These are phyloP conservation scores for Drosophila mojavensis DNA, from an alignment of 1,140 invertebrate genomes.

Conservation along the genomic window DNA sequence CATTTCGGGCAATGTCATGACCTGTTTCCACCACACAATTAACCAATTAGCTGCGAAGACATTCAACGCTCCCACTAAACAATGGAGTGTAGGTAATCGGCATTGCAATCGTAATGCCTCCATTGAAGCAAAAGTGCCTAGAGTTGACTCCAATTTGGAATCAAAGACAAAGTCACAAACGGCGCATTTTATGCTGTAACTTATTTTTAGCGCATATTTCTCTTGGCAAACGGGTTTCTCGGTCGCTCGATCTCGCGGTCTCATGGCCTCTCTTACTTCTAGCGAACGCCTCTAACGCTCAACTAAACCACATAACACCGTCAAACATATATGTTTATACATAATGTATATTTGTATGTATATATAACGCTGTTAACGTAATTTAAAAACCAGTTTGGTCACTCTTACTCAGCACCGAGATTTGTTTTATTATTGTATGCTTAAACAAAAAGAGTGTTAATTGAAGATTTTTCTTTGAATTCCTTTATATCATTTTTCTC, in stretches of 20 bases:
- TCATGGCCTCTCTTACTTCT: conserved; percentile 58
- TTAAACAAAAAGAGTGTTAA: conserved; percentile 8
- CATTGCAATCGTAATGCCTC: conserved; percentile 17
- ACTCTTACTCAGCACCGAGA: conserved; percentile 62
- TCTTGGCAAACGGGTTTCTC: conserved; percentile 66
- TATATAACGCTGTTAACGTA: conserved; percentile 33
- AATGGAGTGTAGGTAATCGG: conserved; percentile 39
- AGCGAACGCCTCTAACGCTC: conserved; percentile 27
- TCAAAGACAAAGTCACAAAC: conserved; percentile 30
- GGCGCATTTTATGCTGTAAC: conserved; percentile 66
- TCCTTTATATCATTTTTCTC: not conserved
- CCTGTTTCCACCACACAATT: conserved; percentile 60
- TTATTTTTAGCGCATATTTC: conserved; percentile 75
- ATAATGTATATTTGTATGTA: not conserved
- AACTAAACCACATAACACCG: conserved; percentile 38
- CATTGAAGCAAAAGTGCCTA: conserved; percentile 29
- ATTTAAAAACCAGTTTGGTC: conserved; percentile 71
- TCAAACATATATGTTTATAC: not conserved
- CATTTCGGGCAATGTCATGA: conserved; percentile 50
- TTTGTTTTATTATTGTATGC: conserved; percentile 49
- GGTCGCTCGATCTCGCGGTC: conserved; percentile 58
- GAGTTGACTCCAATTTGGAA: conserved; percentile 46
- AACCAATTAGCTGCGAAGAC: conserved; percentile 58
- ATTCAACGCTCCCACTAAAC: conserved; percentile 23
- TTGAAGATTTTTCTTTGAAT: conserved; percentile 7